These are phyloP conservation scores for Silvanus unidentatus DNA, from an alignment of 2,888 invertebrate species.

Conservation along the genomic window DNA sequence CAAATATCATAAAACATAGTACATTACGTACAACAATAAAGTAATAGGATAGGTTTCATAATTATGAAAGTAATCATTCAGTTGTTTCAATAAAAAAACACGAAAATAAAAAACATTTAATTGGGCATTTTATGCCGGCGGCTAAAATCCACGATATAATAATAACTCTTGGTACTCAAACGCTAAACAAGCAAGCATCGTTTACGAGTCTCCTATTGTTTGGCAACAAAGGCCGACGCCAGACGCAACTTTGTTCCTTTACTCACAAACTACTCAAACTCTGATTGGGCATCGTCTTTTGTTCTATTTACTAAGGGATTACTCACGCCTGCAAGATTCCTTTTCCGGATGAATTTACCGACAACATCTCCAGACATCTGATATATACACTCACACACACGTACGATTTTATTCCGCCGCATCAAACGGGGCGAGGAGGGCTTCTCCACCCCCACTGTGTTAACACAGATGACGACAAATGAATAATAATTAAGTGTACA, in stretches of 20 bases:
- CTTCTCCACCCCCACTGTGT: slow-evolving; percentile 8
- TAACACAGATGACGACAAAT: slow-evolving; percentile 32
- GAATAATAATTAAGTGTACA: slow-evolving; percentile 37
- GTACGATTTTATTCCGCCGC: not conserved
- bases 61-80: too few relatives aligned
- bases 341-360: slow-evolving; percentile 34
- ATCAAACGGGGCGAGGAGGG: too few relatives aligned
- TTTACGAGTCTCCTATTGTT: slow-evolving; percentile 43
- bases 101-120: slow-evolving; percentile 42
- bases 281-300: slow-evolving; percentile 43
- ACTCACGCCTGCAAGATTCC: slow-evolving; percentile 39
- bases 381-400: too few relatives aligned
- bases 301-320: slow-evolving; percentile 41
- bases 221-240: slow-evolving; percentile 41
- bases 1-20: too few relatives aligned
- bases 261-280: slow-evolving; percentile 23
- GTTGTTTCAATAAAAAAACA: slow-evolving; percentile 22
- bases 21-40: too few relatives aligned
- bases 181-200: slow-evolving; percentile 44
- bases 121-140: slow-evolving; percentile 39
- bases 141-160: slow-evolving; percentile 39
- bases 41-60: too few relatives aligned
- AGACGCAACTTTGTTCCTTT: slow-evolving; percentile 40
- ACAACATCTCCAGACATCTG: slow-evolving; percentile 21
- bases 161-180: slow-evolving; percentile 44